Conservation (phyloP, 2,113 vertebrate genomes). For the Rhynchomys soricoides region DNA sequence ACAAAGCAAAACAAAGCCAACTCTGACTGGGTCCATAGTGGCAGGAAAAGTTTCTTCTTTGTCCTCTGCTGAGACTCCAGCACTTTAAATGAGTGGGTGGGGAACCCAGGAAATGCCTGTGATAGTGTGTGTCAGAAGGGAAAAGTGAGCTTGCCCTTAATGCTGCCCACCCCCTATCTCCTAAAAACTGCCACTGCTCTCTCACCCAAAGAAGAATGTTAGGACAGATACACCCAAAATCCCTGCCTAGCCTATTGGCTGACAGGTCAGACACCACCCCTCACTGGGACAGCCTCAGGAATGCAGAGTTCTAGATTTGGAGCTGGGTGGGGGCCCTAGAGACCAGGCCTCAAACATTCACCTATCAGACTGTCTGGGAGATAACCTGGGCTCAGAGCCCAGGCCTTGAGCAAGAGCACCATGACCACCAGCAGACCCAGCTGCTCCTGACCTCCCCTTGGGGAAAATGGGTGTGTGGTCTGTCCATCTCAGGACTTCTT, state of each 20-base stretch:
- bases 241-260: background rate
- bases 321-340: background rate
- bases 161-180: background rate
- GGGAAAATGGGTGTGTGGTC: background rate
- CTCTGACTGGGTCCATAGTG: background rate
- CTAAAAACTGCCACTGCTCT: background rate
- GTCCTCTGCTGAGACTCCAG: slow-evolving; percentile 7
- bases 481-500: background rate
- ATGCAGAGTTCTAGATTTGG: slow-evolving; percentile 64
- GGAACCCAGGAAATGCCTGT: background rate
- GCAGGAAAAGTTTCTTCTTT: background rate
- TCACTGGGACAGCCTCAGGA: slow-evolving; percentile 35
- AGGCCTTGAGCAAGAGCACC: background rate
- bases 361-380: slow-evolving; percentile 22
- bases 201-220: slow-evolving; percentile 29
- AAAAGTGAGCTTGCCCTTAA: background rate
- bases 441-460: background rate
- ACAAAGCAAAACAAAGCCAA: background rate
- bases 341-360: background rate
- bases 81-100: background rate
- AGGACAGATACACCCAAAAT: background rate
- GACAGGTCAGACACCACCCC: background rate
- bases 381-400: background rate
- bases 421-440: background rate
- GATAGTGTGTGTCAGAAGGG: background rate